Base-by-base conservation (phyloP, 2,888 invertebrate genomes). In the Dynastes hyllus region DNA sequence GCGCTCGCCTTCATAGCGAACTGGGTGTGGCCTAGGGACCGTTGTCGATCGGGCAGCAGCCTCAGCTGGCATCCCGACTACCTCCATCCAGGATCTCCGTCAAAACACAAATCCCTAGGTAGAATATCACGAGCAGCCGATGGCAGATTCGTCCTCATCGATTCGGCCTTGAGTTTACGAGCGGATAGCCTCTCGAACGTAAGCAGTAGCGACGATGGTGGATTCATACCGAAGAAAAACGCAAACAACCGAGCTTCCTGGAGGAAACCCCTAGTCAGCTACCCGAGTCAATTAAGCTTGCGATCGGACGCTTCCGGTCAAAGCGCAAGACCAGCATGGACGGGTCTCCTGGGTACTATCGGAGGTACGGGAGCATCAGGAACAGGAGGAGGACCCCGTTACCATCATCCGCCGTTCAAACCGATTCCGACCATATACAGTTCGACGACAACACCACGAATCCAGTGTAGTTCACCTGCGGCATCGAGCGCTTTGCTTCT, bases 151-250 rank as follows among this genome's bases (percentile, higher is more conserved):
- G 92, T 94, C 79, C 89, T 94, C 81, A 91, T 91, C 76, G 91
- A 91, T 84, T 90, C 91, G 70, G 88, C 90, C 63, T 84, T 90
- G 84, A 89, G 89, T 84, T 89, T 91, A 83, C 90, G 91, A 70
- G 90, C 91, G 84, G 91, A 90, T 86, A 93, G 91, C 86, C 90
- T 90, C 81, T 90, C 91, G 76, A 92, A 92, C 83, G 91, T 92
- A 29, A 93, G 93, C 80, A 90, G 90, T 84, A 95, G 95, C 86
- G 96, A 96, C 89, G 96, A 96, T 89, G 96, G 96, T 78, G 96
- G 96, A 51, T 96, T 96, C 89, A 91, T 95, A 78, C 94, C 95
- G 76, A 91, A 92, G 65, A 90, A 91, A 5, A 83, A 84, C 40
- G 80, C 86, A 6, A 88, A 91, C 81, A 90, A 91, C 45, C 90